Conservation (phyloP, 2,888 invertebrate species). For the Ctena decussata region DNA sequence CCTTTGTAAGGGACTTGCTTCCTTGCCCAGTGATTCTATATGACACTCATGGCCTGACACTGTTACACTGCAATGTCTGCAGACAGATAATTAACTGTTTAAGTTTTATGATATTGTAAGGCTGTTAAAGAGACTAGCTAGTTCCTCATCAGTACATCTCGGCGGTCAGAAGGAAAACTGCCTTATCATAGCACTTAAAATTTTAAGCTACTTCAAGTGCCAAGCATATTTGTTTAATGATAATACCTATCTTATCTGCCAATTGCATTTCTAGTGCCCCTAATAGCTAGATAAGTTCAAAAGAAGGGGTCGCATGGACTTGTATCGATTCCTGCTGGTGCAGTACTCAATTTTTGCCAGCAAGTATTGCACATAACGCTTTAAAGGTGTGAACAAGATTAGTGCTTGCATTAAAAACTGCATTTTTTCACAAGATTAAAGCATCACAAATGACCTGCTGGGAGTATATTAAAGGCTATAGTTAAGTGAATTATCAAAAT, state of each 20-base stretch:
- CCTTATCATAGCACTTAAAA: background rate
- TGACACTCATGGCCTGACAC: too few species aligned
- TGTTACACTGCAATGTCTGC: too few species aligned
- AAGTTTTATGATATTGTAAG: too few species aligned
- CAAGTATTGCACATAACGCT: background rate
- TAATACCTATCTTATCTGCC: conserved; percentile 10
- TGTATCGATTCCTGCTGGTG: too few species aligned
- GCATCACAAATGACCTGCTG: background rate
- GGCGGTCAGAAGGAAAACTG: too few species aligned
- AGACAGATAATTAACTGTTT: too few species aligned
- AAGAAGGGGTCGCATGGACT: background rate
- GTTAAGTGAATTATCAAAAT: background rate
- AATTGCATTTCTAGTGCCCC: background rate
- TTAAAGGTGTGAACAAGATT: background rate
- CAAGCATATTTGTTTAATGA: conserved; percentile 12
- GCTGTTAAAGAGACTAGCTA: too few species aligned
- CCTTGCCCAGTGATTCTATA: too few species aligned
- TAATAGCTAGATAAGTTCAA: background rate
- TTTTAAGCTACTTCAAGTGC: conserved; percentile 3
- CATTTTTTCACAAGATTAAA: conserved; percentile 2
- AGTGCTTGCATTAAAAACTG: too few species aligned
- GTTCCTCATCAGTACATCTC: too few species aligned
- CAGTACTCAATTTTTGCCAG: too few species aligned
- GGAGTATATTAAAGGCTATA: background rate
- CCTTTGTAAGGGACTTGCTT: too few species aligned